Conservation (phyloP, 2,113 vertebrate genomes). For the Corydoras maculifer region DNA sequence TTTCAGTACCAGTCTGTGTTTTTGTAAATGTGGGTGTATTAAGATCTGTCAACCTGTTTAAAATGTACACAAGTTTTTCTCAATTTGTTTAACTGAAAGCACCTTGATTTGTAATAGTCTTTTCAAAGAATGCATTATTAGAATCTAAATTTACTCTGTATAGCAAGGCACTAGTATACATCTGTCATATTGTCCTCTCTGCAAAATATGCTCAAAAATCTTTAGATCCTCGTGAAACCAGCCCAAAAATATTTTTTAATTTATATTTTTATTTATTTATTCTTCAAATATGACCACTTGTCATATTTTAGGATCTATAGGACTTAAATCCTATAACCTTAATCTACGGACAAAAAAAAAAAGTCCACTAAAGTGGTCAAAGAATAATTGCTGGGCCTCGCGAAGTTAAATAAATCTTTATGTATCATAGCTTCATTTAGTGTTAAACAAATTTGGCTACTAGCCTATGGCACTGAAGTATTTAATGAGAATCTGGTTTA, state of each 20-base stretch:
- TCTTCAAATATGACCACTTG: too few species aligned
- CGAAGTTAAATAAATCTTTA: too few species aligned
- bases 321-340: too few species aligned
- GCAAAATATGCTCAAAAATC: too few species aligned
- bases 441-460: neutral
- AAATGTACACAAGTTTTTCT: neutral
- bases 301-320: too few species aligned
- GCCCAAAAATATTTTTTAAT: too few species aligned
- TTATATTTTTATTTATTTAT: too few species aligned
- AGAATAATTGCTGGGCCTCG: too few species aligned
- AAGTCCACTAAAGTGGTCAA: too few species aligned
- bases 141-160: conserved; percentile 14
- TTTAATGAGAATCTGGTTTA: conserved; percentile 3
- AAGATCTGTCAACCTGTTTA: neutral
- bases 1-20: neutral
- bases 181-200: conserved; percentile 8
- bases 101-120: conserved; percentile 15
- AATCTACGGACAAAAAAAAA: too few species aligned
- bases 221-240: too few species aligned
- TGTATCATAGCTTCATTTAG: too few species aligned
- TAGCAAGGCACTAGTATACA: conserved; percentile 34
- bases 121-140: conserved; percentile 1
- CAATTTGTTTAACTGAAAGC: conserved; percentile 14
- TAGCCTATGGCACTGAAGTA: neutral
- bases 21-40: neutral